Evolutionary conservation across 2,113 vertebrate species (phyloP), one percentile per base, ranked within the genome.

Genomic region (Engraulis encrasicolus): DNA sequence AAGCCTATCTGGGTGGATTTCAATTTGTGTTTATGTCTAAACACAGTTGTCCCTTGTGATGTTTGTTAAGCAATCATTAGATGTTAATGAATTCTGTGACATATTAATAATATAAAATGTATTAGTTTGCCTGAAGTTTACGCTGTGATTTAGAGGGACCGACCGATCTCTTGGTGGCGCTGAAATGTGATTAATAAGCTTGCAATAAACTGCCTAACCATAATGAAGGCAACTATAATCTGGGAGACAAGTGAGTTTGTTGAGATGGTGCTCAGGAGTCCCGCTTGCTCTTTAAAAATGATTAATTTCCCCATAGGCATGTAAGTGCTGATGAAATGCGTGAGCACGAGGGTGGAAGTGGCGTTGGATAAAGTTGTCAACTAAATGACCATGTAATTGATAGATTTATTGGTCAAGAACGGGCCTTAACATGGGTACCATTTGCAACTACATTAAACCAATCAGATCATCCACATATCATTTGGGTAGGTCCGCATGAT

Each of bases 351-450:
- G 40, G 40, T 45, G 40, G 40, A 45, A 45, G 40, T 45, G 40
- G 40, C 9, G 40, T 74, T 36, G 66, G 27, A 74, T 74, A 34
- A 74, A 74, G 31, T 27, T 74, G 31, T 74, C 61, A 34, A 27
- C 61, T 71, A 71, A 71, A 71, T 71, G 61, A 71, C 61, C 27
- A 1, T 71, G 61, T 71, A 71, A 71, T 71, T 71, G 23, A 71
- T 71, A 15, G 9, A 36, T 74, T 74, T 74, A 74, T 74, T 74
- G 34, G 66, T 74, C 14, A 34, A 74, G 27, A 74, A 74, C 23
- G 34, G 14, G 66, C 31, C 0, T 12, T 71, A 4, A 4, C 66
- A 74, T 61, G 9, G n/a, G n/a, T 9, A 23, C 23, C 66, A 74
- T 74, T 2, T 11, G 27, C 27, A 74, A 15, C 66, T 74, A 14